Evolutionary conservation across 2,888 invertebrate genomes (phyloP).

Genomic region (Apocheima hispidaria): DNA sequence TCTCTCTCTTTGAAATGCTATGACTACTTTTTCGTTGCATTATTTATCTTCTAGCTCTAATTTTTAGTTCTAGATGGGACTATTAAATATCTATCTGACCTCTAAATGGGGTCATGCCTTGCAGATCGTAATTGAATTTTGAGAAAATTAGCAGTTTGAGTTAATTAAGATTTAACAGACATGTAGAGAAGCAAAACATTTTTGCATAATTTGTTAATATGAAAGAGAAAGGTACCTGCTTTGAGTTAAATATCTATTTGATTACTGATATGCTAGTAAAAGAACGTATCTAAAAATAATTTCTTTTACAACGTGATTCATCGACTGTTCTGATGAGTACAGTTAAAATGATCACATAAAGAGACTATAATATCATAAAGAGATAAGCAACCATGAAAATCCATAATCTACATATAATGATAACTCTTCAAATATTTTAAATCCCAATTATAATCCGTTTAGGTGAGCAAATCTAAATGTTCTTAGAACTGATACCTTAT

Average conservation of each 20-base stretch:
- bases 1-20: too few relatives aligned
- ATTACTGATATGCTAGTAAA: too few relatives aligned
- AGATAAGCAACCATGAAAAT: conserved; percentile 17
- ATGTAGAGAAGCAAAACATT: conserved; percentile 12
- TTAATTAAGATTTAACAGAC: conserved; percentile 38
- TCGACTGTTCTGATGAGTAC: neutral
- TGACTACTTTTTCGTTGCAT: too few relatives aligned
- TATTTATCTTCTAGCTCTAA: neutral
- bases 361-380: neutral
- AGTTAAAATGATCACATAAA: neutral
- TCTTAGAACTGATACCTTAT: conserved; percentile 22
- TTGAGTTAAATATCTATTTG: too few relatives aligned
- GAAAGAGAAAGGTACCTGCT: neutral
- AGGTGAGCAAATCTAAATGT: conserved; percentile 29
- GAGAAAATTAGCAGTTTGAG: conserved; percentile 41
- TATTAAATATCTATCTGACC: conserved; percentile 42
- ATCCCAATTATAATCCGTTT: conserved; percentile 34
- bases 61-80: conserved; percentile 9
- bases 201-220: conserved; percentile 2
- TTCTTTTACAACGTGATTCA: too few relatives aligned
- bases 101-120: conserved; percentile 39
- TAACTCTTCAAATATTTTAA: conserved; percentile 19
- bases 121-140: conserved; percentile 45
- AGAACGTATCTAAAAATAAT: too few relatives aligned
- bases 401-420: conserved; percentile 33